These are phyloP conservation scores for Junonia oenone DNA, from an alignment of 2,888 invertebrate genomes.

Conservation along the genomic window DNA sequence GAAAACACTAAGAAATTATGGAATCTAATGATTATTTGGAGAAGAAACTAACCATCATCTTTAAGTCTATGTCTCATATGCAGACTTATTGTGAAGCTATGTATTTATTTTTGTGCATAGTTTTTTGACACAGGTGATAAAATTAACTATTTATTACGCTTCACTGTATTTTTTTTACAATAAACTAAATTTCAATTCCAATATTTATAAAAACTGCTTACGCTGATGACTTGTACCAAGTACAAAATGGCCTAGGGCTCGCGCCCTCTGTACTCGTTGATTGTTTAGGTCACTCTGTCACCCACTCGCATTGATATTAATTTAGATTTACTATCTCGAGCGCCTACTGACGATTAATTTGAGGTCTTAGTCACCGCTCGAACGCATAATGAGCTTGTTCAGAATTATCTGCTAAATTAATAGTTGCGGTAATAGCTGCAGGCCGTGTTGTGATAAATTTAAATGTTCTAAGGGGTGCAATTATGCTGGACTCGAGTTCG, in stretches of 20 bases:
- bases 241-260: conserved; percentile 39
- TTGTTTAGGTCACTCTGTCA: conserved; percentile 65
- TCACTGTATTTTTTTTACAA: no score
- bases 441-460: conserved; percentile 26
- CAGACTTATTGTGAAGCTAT: no score
- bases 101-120: no score
- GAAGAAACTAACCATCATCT: no score
- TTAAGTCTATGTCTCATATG: no score
- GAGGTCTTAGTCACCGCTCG: conserved; percentile 39
- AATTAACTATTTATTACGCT: no score
- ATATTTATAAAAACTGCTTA: neutral
- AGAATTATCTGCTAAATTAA: conserved; percentile 36
- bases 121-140: no score
- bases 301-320: conserved; percentile 64
- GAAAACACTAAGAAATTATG: no score
- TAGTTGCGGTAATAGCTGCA: conserved; percentile 32
- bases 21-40: no score
- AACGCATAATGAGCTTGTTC: conserved; percentile 35
- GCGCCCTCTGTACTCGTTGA: conserved; percentile 52
- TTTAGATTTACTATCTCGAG: conserved; percentile 61
- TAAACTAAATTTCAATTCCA: neutral
- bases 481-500: conserved; percentile 11
- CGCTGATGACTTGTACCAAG: conserved; percentile 37
- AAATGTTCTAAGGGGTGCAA: conserved; percentile 24
- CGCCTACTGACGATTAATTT: conserved; percentile 46